phyloP scores from a whole-genome alignment of 2,888 invertebrate genomes.

The Acanthococcus lagerstroemiae region DNA sequence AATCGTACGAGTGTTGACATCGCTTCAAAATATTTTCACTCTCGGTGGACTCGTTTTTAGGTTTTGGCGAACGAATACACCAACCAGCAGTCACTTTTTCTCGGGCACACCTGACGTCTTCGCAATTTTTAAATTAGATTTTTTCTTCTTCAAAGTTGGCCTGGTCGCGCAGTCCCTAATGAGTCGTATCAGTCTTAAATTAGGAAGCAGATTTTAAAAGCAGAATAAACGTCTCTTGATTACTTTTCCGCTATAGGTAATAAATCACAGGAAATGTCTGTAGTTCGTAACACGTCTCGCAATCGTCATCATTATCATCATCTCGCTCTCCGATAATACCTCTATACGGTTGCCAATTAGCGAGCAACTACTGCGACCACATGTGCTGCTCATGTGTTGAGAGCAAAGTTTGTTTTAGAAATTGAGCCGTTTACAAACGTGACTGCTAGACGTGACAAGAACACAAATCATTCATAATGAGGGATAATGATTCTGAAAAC shows the following conservation, averaged over 20 bases:
- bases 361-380: constrained; percentile 25
- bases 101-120: too few species aligned
- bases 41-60: too few species aligned
- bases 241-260: constrained; percentile 26
- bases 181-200: constrained; percentile 25
- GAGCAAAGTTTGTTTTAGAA: constrained; percentile 31
- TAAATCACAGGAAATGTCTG: constrained; percentile 30
- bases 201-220: constrained; percentile 15
- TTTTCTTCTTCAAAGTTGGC: too few species aligned
- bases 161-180: neutral
- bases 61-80: too few species aligned
- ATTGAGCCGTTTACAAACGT: constrained; percentile 31
- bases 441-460: constrained; percentile 30
- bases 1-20: too few species aligned
- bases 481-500: constrained; percentile 30
- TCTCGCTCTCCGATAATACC: constrained; percentile 10
- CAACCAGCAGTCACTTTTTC: too few species aligned
- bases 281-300: constrained; percentile 23
- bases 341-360: constrained; percentile 29
- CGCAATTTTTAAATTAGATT: neutral
- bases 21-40: too few species aligned
- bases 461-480: constrained; percentile 31
- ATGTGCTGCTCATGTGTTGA: constrained; percentile 31
- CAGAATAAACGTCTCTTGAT: constrained; percentile 13
- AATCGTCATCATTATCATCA: constrained; percentile 28